A percentile compares a stretch with the other conserved stretches of the same genome.
phyloP scores from a whole-genome alignment of 2,797 vertebrate genomes.

The Psittacula echo region DNA sequence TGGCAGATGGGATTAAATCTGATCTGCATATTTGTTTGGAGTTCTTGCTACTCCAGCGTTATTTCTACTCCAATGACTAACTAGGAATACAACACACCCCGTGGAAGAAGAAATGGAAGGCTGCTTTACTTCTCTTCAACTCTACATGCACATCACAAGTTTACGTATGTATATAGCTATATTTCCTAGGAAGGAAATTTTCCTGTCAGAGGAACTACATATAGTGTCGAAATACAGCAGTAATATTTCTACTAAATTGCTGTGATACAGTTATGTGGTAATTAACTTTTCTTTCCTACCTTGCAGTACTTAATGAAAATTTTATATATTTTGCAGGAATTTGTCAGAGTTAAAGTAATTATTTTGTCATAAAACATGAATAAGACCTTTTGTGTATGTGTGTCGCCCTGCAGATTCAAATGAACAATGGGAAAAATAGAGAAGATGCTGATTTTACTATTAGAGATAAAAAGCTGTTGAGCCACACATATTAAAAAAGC shows the following conservation, averaged over 20 bases:
- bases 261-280: neutral
- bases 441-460: neutral
- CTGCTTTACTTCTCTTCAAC: neutral
- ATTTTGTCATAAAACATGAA: neutral
- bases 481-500: neutral
- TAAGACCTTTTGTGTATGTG: neutral
- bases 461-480: slow-evolving; percentile 5
- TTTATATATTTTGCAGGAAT: neutral
- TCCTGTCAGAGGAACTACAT: neutral
- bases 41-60: neutral
- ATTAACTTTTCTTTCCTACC: slow-evolving; percentile 18
- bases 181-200: neutral
- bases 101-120: neutral
- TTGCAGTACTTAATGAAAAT: neutral
- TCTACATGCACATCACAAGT: neutral
- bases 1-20: neutral
- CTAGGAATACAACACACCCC: neutral
- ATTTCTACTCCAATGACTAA: neutral
- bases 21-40: neutral
- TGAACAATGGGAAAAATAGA: neutral
- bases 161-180: neutral
- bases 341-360: neutral
- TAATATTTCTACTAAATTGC: slow-evolving; percentile 26
- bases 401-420: neutral
- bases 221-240: neutral